These are phyloP conservation scores for Tympanuchus pallidicinctus DNA, from an alignment of 2,113 vertebrate species.

Conservation along the genomic window DNA sequence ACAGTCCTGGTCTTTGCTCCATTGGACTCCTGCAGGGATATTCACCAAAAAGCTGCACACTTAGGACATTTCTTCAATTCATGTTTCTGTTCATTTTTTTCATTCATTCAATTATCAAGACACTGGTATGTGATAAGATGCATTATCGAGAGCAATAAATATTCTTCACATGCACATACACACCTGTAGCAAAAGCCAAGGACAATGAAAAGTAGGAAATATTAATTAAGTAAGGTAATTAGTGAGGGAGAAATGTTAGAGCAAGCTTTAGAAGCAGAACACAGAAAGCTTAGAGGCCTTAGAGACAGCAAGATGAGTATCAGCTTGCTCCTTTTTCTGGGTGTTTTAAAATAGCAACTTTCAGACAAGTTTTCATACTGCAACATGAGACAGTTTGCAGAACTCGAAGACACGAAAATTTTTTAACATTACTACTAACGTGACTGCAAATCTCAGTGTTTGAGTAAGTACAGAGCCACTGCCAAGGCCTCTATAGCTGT, in stretches of 20 bases:
- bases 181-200: background rate
- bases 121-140: fast-evolving
- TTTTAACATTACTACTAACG: background rate
- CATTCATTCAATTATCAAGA: fast-evolving
- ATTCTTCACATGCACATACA: background rate
- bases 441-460: background rate
- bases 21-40: background rate
- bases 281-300: conserved; percentile 56
- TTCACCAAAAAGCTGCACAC: background rate
- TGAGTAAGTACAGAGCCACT: background rate
- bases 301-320: background rate
- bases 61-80: fast-evolving
- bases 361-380: background rate
- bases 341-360: background rate
- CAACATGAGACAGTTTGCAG: background rate
- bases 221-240: background rate
- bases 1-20: background rate
- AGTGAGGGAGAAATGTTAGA: background rate
- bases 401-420: background rate
- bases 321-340: background rate
- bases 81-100: fast-evolving
- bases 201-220: background rate
- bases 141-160: background rate
- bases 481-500: conserved; percentile 16
- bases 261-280: background rate